Conservation (phyloP, 1,140 invertebrate genomes). For the Akabosia matsudoensis region DNA sequence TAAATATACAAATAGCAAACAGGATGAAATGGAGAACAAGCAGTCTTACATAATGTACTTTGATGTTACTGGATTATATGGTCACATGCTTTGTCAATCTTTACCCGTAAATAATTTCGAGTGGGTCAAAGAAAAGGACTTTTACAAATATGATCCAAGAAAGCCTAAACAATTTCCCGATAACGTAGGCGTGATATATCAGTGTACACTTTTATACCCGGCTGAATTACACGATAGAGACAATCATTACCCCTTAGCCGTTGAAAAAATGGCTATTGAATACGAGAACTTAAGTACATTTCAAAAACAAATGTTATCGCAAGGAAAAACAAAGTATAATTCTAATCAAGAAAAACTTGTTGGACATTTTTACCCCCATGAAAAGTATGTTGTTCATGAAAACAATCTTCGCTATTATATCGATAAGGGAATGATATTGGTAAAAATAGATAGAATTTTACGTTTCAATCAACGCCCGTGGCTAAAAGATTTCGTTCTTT, state of each 20-base stretch:
- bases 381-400: constrained; percentile 30
- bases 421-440: constrained; percentile 9
- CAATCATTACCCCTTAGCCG: no score
- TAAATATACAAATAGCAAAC: background rate
- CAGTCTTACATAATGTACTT: background rate
- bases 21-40: background rate
- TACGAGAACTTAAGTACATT: no score
- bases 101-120: background rate
- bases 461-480: constrained; percentile 11
- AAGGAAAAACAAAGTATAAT: background rate
- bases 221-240: no score
- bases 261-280: no score
- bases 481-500: constrained; percentile 7
- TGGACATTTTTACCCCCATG: background rate
- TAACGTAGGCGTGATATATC: no score
- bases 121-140: background rate
- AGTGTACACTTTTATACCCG: no score
- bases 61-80: background rate
- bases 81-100: background rate
- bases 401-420: constrained; percentile 21
- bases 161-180: no score
- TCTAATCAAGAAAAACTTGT: background rate
- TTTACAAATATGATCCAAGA: no score
- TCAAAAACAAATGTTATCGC: no score
- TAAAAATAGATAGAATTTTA: constrained; percentile 16